These are phyloP conservation scores for Drosophila pallidifrons DNA, from an alignment of 1,140 invertebrate species.

Conservation along the genomic window DNA sequence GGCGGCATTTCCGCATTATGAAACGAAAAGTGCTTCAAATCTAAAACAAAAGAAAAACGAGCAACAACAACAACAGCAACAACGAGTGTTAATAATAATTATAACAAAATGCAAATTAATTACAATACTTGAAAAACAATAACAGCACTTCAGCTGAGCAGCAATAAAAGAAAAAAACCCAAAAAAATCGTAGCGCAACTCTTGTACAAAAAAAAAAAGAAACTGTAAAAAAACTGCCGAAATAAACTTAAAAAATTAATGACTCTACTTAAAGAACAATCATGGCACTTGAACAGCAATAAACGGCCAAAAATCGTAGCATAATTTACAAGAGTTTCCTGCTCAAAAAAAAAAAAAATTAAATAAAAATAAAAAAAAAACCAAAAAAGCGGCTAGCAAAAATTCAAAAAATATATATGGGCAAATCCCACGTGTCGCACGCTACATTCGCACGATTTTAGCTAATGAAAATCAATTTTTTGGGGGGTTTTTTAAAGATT, in stretches of 20 bases:
- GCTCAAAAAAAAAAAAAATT: conserved; percentile 38
- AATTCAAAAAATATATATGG: not conserved
- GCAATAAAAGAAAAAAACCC: not conserved
- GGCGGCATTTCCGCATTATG: conserved; percentile 66
- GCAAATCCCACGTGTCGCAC: too few relatives aligned
- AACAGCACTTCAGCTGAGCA: conserved; percentile 15
- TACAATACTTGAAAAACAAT: conserved; percentile 49
- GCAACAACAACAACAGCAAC: conserved; percentile 34
- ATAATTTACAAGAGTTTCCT: conserved; percentile 60
- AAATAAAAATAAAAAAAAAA: conserved; percentile 7
- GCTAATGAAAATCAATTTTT: too few relatives aligned
- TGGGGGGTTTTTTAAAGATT: too few relatives aligned
- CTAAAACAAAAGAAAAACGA: conserved; percentile 33
- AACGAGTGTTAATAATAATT: conserved; percentile 45
- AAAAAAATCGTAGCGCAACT: not conserved
- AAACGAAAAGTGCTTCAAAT: conserved; percentile 55
- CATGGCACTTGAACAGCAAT: conserved; percentile 11
- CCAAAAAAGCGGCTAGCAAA: too few relatives aligned
- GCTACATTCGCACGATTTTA: too few relatives aligned
- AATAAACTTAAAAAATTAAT: conserved; percentile 37
- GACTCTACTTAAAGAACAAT: conserved; percentile 46
- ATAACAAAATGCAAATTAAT: conserved; percentile 74
- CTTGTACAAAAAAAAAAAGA: not conserved
- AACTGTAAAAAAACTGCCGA: not conserved
- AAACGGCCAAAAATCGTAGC: not conserved